Base-by-base conservation (phyloP, 2,888 invertebrate genomes). In the Rotaria sp. region DNA sequence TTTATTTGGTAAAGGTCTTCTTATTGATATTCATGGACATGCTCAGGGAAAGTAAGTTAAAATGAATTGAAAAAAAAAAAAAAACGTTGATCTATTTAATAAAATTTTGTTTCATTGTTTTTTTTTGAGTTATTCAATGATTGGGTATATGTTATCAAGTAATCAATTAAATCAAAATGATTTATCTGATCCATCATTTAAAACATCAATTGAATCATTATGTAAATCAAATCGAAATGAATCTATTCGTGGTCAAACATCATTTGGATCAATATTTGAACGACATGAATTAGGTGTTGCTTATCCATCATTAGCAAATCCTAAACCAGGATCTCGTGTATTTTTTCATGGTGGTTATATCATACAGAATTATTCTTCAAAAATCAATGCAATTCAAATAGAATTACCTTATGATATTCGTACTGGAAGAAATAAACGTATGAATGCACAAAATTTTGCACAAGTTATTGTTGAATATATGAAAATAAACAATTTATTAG, bases 21-120 rank as follows among this genome's bases (percentile, higher is more conserved):
- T 80, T 26, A 15, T 80, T 45, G 80, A 80, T 80, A 80, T 80
- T 80, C 80, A 80, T 80, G 80, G 80, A n/a, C 80, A 80, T 80
- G 0, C 80, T 15, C 24, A 80, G 45, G 80, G 80, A 26, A 45
- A 80, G 67, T 67, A 67, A 67, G 55, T 26, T 26, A 2, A 55
- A 26, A 26, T 10, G 21, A 13, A 24, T 24, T 7, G 52, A 52
- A 15, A 48, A 24, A 3, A 52, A 24, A 52, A 24, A 52, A 52
- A 24, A 24, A 52, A n/a, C n/a, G n/a, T n/a, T n/a, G n/a, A n/a
- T n/a, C n/a, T n/a, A n/a, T n/a, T n/a, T n/a, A n/a, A n/a, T n/a
- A n/a, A n/a, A n/a, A n/a, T n/a, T n/a, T n/a, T 2, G 18, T 50
- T 50, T 13, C 13, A 15, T 50, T 50, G 10, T 15, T 50, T 30